These are phyloP conservation scores for Rhincodon typus DNA, from an alignment of 2,797 vertebrate species.

Conservation along the genomic window DNA sequence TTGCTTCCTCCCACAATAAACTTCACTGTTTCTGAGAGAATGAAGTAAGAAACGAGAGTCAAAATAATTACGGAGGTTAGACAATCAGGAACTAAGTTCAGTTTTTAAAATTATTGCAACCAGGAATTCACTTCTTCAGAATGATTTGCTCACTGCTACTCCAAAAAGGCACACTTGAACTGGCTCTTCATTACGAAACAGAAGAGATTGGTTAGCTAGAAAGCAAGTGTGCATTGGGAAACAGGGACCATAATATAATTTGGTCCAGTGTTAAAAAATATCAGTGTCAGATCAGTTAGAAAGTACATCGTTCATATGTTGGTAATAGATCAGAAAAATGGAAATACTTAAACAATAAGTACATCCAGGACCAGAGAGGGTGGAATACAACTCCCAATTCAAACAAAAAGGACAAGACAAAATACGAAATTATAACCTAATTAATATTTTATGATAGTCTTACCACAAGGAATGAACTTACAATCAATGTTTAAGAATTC, in stretches of 20 bases:
- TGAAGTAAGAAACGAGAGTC: neutral
- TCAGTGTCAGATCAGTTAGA: neutral
- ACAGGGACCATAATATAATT: neutral
- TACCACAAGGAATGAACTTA: neutral
- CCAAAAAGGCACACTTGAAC: neutral
- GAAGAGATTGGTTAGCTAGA: neutral
- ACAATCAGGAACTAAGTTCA: neutral
- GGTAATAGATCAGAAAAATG: neutral
- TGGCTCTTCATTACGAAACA: neutral
- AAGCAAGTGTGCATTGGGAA: neutral
- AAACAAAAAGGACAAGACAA: neutral
- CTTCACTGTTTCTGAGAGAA: neutral
- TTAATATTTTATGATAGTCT: neutral
- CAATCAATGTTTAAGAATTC: neutral
- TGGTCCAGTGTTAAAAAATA: neutral
- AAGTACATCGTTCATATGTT: neutral
- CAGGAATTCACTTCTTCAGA: neutral
- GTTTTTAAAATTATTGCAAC: neutral
- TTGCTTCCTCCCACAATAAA: neutral
- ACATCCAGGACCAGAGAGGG: neutral
- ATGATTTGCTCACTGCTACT: neutral
- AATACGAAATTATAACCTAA: neutral
- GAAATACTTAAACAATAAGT: neutral
- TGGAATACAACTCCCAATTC: neutral
- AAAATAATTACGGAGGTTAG: neutral